Percentiles rank a stretch among this genome's conserved stretches.
phyloP scores from a whole-genome alignment of 2,888 invertebrate species.

The Laspeyria flexula region DNA sequence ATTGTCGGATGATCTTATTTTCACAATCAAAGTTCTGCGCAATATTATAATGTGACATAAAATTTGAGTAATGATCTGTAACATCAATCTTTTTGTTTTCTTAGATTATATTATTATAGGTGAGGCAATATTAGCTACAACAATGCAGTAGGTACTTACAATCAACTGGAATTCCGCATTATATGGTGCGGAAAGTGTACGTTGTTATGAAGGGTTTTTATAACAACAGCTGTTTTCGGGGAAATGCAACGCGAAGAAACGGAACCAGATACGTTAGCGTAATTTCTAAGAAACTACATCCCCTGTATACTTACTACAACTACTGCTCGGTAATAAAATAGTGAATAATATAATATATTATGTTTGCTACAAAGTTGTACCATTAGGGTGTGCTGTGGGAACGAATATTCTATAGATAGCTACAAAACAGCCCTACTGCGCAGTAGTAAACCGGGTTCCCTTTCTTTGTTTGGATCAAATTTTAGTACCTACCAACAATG shows the following conservation, averaged over 20 bases:
- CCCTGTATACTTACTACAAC: slow-evolving; percentile 3
- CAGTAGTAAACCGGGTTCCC: slow-evolving; percentile 33
- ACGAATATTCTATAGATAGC: slow-evolving; percentile 11
- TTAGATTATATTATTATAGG: slow-evolving; percentile 14
- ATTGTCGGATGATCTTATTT: slow-evolving; percentile 46
- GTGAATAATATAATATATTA: neutral
- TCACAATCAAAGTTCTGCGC: slow-evolving; percentile 29
- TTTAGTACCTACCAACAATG: slow-evolving; percentile 22
- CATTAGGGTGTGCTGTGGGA: slow-evolving; percentile 24
- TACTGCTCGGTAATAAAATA: neutral
- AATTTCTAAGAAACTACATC: slow-evolving; percentile 27
- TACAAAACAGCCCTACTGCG: slow-evolving; percentile 27
- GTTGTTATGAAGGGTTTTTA: slow-evolving; percentile 17
- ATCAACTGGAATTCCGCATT: slow-evolving; percentile 9
- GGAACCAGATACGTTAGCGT: slow-evolving; percentile 11
- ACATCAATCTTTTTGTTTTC: slow-evolving; percentile 26
- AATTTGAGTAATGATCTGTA: slow-evolving; percentile 25
- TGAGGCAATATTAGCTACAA: slow-evolving; percentile 1
- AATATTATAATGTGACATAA: slow-evolving; percentile 16
- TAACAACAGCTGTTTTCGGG: slow-evolving; percentile 10
- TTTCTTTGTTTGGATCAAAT: slow-evolving; percentile 40
- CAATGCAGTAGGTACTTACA: too few species aligned
- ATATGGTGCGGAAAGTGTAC: slow-evolving; percentile 5
- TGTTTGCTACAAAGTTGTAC: slow-evolving; percentile 14
- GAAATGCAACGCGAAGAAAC: slow-evolving; percentile 9